phyloP scores from a whole-genome alignment of 2,888 invertebrate genomes.

The Xiphydria camelus region DNA sequence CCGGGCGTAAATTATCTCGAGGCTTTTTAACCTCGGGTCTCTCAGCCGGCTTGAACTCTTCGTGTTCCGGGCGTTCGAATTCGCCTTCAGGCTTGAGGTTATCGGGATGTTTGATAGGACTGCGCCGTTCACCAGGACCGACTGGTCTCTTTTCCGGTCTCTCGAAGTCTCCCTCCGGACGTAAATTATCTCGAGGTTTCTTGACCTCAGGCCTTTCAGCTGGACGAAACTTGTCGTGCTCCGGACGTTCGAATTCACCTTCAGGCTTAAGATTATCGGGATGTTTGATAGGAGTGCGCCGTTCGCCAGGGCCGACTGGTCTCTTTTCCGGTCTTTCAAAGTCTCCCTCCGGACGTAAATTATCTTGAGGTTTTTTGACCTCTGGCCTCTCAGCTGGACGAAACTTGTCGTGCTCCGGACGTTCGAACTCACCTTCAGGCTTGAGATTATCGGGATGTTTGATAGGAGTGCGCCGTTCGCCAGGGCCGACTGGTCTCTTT shows the following conservation, averaged over 20 bases:
- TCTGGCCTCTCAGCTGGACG: conserved; percentile 55
- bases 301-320: conserved; percentile 49
- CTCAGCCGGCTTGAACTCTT: conserved; percentile 22
- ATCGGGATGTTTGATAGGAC: conserved; percentile 46
- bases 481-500: conserved; percentile 54
- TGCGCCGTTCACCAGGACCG: conserved; percentile 37
- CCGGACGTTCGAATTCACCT: conserved; percentile 58
- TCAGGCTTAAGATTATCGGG: conserved; percentile 62
- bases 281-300: conserved; percentile 45
- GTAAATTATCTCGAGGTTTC: conserved; percentile 63
- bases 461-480: conserved; percentile 49
- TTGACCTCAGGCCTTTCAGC: conserved; percentile 42
- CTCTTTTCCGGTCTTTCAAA: conserved; percentile 56
- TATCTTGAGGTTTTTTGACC: conserved; percentile 57
- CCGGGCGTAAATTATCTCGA: conserved; percentile 50
- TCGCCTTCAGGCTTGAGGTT: conserved; percentile 47
- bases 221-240: conserved; percentile 30
- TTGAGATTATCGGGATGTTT: conserved; percentile 60
- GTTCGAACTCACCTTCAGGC: conserved; percentile 60
- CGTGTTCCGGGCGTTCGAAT: conserved; percentile 32
- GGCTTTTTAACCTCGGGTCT: conserved; percentile 38
- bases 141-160: conserved; percentile 33
- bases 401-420: conserved; percentile 53
- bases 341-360: conserved; percentile 50
- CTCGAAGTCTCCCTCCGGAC: conserved; percentile 56